Evolutionary conservation across 2,888 invertebrate species (phyloP), one percentile per base, ranked within the genome.

Genomic region (Syrista parreyssii): DNA sequence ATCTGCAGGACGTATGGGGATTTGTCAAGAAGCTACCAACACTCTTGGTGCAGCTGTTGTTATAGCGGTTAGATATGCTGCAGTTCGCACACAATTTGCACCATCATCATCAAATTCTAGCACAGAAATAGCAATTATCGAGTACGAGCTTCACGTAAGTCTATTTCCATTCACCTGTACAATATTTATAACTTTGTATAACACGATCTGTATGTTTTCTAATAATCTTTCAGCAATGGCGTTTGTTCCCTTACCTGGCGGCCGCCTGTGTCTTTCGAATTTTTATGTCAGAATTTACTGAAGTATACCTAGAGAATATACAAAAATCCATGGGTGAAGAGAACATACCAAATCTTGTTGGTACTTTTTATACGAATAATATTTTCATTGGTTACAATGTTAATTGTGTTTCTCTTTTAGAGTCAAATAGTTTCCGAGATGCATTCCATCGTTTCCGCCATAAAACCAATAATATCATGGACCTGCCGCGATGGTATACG

Each of bases 41-140:
- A 95, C 95, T 77, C 92, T 97, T 76, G 94, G 95, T n/a, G 94
- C 95, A 83, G 95, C 95, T 15, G 92, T 96, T 3, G 92, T 95
- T 4, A 96, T 97, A 81, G 96, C 96, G 0, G 92, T 97, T 3
- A 92, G 97, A 71, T 97, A 97, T 92, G 96, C 96, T 11, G 96
- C 95, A 12, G 94, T 96, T 1, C 92, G 97, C 35, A 93, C 93
- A 87, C 97, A 97, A 92, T 97, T 97, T 92, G 94, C 94, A 3
- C 92, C 92, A 15, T 90, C 90, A 1, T 80, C 84, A 71, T 74
- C 75, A 11, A 68, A 75, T n/a, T 77, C 72, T 0, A 83, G 82
- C 12, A 93, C 93, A 1, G 97, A 97, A 91, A 93, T 95, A 78
- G 95, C 97, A 2, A 95, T 97, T 76, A 92, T 97, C 73, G 97